A percentile compares a stretch with the other conserved stretches of the same genome.
These are phyloP conservation scores for Onthophagus sagittarius DNA, from an alignment of 2,888 invertebrate species.

Conservation along the genomic window DNA sequence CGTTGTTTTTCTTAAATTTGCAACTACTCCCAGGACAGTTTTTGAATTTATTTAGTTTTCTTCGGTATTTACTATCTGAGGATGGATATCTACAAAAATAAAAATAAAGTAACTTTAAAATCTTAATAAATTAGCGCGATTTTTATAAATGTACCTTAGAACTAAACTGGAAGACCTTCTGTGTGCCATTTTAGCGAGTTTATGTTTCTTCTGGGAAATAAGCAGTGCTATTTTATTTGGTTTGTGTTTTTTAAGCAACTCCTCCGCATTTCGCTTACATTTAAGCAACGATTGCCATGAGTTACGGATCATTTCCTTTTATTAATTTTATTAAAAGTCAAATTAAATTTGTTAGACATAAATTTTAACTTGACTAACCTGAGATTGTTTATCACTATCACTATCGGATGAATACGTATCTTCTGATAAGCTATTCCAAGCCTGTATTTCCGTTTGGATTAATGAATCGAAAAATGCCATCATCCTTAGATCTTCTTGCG, in stretches of 20 bases:
- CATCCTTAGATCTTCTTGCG: conserved; percentile 88
- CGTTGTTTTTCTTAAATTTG: conserved; percentile 33
- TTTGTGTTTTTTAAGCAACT: conserved; percentile 43
- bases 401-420: conserved; percentile 38
- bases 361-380: conserved; percentile 18
- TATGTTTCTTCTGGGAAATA: conserved; percentile 68
- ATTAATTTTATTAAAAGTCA: conserved; percentile 13
- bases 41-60: conserved; percentile 15
- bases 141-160: conserved; percentile 32
- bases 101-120: conserved; percentile 3
- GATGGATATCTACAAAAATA: conserved; percentile 28
- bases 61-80: conserved; percentile 21
- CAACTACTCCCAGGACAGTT: conserved; percentile 21
- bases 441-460: conserved; percentile 86
- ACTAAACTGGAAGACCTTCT: conserved; percentile 52
- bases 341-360: too few relatives aligned
- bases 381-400: conserved; percentile 35
- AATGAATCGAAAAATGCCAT: conserved; percentile 95
- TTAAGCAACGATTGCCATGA: conserved; percentile 31
- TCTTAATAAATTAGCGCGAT: neutral
- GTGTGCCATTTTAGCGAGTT: conserved; percentile 60
- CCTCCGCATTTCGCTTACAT: conserved; percentile 43
- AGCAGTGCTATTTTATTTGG: conserved; percentile 67
- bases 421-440: conserved; percentile 53
- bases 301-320: conserved; percentile 23